Conservation (phyloP, 2,113 vertebrate species). For the Riparia riparia region DNA sequence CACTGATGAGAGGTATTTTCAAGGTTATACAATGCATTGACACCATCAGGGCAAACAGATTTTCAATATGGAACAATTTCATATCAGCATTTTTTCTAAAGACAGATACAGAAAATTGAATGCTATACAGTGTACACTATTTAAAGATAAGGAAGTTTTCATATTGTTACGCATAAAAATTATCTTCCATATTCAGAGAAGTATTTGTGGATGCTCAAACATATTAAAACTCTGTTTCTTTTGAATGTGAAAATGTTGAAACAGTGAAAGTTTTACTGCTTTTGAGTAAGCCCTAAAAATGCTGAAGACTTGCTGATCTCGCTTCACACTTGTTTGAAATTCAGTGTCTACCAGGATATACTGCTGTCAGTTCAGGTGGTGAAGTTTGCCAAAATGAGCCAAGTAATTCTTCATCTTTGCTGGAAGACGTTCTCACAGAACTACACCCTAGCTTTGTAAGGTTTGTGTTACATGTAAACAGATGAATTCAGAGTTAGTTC, state of each 20-base stretch:
- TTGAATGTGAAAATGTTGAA: neutral
- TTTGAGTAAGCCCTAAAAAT: neutral
- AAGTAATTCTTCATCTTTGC: neutral
- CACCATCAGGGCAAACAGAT: neutral
- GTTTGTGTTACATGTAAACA: neutral
- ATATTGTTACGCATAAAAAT: neutral
- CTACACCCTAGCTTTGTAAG: neutral
- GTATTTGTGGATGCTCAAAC: neutral
- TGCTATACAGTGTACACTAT: neutral
- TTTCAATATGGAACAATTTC: neutral
- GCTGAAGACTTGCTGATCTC: neutral
- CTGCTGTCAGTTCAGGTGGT: neutral
- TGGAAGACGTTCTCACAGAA: neutral
- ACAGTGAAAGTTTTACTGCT: neutral
- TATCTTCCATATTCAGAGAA: neutral
- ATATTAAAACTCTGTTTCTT: neutral
- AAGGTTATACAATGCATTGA: neutral
- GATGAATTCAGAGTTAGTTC: neutral
- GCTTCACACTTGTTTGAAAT: neutral
- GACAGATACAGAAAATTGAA: neutral
- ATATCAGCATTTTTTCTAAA: neutral
- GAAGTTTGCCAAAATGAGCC: neutral
- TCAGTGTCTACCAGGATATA: neutral
- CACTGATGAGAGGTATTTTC: neutral
- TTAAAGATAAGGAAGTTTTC: neutral